Base-by-base conservation (phyloP, 2,113 vertebrate genomes). In the Antechinus flavipes region DNA sequence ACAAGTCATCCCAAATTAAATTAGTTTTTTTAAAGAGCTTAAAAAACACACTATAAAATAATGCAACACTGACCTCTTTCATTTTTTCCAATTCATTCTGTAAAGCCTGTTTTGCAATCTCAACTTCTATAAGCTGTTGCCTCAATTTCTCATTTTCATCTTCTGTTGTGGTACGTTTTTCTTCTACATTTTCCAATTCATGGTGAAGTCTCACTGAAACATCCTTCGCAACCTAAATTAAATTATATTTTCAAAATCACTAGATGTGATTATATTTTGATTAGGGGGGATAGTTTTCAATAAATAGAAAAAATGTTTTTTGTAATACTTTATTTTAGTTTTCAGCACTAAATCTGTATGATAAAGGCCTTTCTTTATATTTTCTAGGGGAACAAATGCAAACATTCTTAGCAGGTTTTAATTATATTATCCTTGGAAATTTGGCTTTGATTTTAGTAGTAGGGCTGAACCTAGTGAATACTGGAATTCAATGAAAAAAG, bases 181-280 rank as follows among this genome's bases (percentile, higher is more conserved):
- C 99, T 98, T 99, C 99, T 96, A 99, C 99, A 0, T 99, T 99
- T 99, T 99, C 99, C 96, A 99, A 97, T 97, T 99, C 99, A 2
- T 99, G 99, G 97, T 99, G 99, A 98, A 99, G 98, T 94, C 99
- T 99, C 96, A 99, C 99, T 0, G 99, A 99, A 47, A 99, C 99
- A 97, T 99, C 99, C 96, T 99, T 99, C 46, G 99, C 99, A 98
- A 99, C 99, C 99, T 99, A 98, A 94, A 97, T 58, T 30, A 95
- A 98, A 97, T 1, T 1, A 2, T 90, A 94, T 93, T 95, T 84
- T 84, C 35, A 84, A 42, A 84, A 84, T 42, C 68, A 84, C 16
- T 23, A 42, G 42, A 84, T 8, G 19, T 84, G 23, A 84, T 84
- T 84, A 42, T 84, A 84, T 84, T 7, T 8, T 42, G 19, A 84